Conservation (phyloP, 2,797 vertebrate species). For the Eidolon dupreanum region DNA sequence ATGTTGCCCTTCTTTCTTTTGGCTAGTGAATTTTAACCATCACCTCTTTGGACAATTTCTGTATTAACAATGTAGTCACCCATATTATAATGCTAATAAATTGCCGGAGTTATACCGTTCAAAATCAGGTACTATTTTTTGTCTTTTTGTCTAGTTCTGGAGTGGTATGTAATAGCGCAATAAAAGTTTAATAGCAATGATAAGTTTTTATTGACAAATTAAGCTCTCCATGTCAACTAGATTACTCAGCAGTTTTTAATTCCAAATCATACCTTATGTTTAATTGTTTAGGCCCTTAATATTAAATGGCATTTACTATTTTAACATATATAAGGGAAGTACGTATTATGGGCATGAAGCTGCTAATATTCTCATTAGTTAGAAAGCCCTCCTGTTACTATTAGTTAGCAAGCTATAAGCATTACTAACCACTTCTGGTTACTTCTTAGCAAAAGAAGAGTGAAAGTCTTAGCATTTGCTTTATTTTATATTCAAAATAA, state of each 20-base stretch:
- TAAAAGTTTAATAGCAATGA: neutral
- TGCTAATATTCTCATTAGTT: neutral
- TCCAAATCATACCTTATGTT: neutral
- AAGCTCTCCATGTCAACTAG: neutral
- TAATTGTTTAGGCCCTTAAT: neutral
- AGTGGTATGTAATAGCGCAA: neutral
- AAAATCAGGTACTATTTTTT: neutral
- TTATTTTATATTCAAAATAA: neutral
- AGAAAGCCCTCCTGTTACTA: neutral
- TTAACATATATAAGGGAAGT: conserved; percentile 17
- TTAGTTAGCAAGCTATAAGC: neutral
- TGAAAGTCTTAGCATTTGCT: neutral
- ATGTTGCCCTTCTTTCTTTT: neutral
- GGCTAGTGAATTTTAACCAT: neutral
- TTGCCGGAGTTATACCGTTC: neutral
- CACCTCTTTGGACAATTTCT: neutral
- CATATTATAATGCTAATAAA: neutral
- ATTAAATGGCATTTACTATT: neutral
- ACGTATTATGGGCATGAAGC: neutral
- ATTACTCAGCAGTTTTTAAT: neutral
- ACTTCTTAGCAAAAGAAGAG: neutral
- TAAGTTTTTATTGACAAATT: neutral
- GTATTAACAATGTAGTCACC: neutral
- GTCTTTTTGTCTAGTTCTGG: neutral
- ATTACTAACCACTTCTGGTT: neutral